phyloP scores from a whole-genome alignment of 2,797 vertebrate species.

The Pseudochirops cupreus region DNA sequence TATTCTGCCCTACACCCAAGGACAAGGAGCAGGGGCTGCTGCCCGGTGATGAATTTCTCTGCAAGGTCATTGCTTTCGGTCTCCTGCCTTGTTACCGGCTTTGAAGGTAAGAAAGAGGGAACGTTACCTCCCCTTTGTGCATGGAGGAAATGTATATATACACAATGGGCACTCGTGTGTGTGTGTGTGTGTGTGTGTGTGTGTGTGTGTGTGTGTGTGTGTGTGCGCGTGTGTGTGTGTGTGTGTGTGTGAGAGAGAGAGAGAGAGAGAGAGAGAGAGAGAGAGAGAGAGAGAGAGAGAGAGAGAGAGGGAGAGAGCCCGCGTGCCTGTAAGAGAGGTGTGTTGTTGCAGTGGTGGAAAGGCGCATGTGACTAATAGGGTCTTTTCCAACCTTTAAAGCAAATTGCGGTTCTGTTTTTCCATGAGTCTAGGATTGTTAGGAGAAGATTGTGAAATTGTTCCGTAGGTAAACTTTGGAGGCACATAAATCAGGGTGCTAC shows the following conservation, averaged over 20 bases:
- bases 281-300: too few species aligned
- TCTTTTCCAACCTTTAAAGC: not conserved
- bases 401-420: not conserved
- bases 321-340: not conserved
- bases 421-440: conserved; percentile 27
- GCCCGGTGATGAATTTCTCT: conserved; percentile 80
- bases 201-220: not conserved
- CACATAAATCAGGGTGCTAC: conserved; percentile 52
- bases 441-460: conserved; percentile 39
- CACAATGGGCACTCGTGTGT: not conserved
- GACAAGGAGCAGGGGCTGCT: conserved; percentile 47
- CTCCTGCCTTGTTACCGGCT: conserved; percentile 40
- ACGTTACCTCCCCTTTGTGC: not conserved
- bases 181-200: conserved; percentile 22
- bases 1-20: conserved; percentile 29
- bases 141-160: conserved; percentile 27
- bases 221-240: not conserved
- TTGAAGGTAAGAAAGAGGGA: conserved; percentile 73
- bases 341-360: not conserved
- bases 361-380: not conserved
- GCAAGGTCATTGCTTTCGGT: conserved; percentile 84
- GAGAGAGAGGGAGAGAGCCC: not conserved
- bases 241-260: too few species aligned
- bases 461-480: conserved; percentile 77
- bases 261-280: too few species aligned